phyloP scores from a whole-genome alignment of 2,888 invertebrate species.

The Chouioia cunea region DNA sequence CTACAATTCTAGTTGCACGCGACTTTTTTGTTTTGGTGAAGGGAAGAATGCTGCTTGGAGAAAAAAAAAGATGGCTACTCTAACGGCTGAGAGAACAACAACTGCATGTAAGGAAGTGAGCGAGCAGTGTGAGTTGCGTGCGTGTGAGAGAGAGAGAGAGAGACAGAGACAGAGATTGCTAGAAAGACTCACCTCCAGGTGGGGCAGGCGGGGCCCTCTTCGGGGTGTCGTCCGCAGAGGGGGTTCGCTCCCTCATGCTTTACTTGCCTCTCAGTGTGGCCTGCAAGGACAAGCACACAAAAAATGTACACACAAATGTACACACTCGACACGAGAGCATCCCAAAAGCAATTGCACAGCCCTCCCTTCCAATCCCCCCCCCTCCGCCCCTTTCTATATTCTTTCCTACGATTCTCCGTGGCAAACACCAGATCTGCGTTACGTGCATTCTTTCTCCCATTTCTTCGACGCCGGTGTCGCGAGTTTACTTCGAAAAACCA shows the following conservation, averaged over 20 bases:
- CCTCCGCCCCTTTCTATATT: too few species aligned
- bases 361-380: too few species aligned
- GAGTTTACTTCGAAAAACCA: too few species aligned
- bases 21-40: background rate
- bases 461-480: background rate
- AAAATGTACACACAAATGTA: conserved; percentile 14
- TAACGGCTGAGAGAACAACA: background rate
- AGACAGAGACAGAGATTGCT: conserved; percentile 8
- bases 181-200: conserved; percentile 62
- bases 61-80: background rate
- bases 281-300: conserved; percentile 32
- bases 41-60: background rate
- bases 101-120: background rate
- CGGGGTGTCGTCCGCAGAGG: conserved; percentile 67
- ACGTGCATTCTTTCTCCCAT: background rate
- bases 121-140: background rate
- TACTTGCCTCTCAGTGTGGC: conserved; percentile 60
- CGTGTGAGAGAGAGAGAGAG: background rate
- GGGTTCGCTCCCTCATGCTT: conserved; percentile 67
- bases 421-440: background rate
- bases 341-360: too few species aligned
- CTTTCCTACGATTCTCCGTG: too few species aligned
- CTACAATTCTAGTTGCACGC: background rate
- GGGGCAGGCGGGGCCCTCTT: conserved; percentile 67
- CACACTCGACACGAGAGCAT: too few species aligned